phyloP scores from a whole-genome alignment of 2,113 vertebrate species.

The Clarias magur region DNA sequence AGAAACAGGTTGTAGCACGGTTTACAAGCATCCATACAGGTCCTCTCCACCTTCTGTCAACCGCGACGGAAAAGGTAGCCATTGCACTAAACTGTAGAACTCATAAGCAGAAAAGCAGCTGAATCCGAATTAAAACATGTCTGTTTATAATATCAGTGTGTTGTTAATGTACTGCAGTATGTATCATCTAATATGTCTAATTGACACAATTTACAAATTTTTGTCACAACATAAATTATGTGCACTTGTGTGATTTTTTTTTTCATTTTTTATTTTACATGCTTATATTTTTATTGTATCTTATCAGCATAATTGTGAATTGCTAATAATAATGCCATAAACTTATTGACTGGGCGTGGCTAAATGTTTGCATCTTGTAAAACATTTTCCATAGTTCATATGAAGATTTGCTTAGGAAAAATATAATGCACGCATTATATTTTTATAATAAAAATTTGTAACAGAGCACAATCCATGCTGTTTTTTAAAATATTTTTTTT shows the following conservation, averaged over 20 bases:
- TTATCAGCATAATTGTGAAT: background rate
- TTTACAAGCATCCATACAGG: conserved; percentile 72
- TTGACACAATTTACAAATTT: background rate
- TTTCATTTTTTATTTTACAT: background rate
- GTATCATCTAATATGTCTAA: background rate
- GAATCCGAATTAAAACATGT: background rate
- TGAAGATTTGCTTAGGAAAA: background rate
- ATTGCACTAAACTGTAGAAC: background rate
- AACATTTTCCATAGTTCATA: background rate
- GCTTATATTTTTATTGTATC: background rate
- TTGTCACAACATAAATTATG: background rate
- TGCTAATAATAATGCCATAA: background rate
- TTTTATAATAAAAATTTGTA: conserved; percentile 15
- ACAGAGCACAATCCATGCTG: background rate
- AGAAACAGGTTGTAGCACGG: conserved; percentile 80
- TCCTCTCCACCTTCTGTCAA: conserved; percentile 17
- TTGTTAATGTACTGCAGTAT: background rate
- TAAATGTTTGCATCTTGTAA: background rate
- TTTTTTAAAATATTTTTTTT: background rate
- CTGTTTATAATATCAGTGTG: background rate
- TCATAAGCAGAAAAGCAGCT: background rate
- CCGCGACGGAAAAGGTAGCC: background rate
- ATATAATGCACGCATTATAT: background rate
- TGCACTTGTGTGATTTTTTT: background rate
- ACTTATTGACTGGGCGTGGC: background rate